A percentile compares a stretch with the other conserved stretches of the same genome.
Conservation (phyloP, 2,797 vertebrate species). For the Leptodactylus fallax region DNA sequence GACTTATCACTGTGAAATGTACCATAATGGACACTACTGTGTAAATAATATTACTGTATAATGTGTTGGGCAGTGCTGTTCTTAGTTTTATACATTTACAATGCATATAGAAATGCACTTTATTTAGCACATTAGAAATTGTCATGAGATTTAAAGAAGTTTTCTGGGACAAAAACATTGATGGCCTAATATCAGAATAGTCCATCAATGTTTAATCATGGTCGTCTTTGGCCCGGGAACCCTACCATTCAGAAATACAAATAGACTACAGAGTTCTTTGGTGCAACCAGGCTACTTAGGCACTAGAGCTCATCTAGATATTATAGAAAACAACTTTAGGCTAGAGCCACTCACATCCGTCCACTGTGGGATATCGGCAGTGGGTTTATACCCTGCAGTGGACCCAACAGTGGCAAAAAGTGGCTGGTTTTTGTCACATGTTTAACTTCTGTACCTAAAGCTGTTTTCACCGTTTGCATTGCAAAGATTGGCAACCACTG, state of each 20-base stretch:
- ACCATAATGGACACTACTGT: slow-evolving; percentile 14
- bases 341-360: too few species aligned
- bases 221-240: not conserved
- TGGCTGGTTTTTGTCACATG: too few species aligned
- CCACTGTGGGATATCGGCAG: too few species aligned
- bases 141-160: not conserved
- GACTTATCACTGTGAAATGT: slow-evolving; percentile 43
- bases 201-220: not conserved
- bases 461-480: too few species aligned
- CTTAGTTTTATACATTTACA: not conserved
- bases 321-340: not conserved
- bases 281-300: not conserved
- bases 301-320: not conserved
- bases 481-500: too few species aligned
- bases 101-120: slow-evolving; percentile 51
- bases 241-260: not conserved
- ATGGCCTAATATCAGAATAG: not conserved
- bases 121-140: not conserved
- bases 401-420: too few species aligned
- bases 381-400: too few species aligned
- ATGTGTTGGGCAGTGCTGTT: not conserved
- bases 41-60: slow-evolving; percentile 18
- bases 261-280: not conserved
- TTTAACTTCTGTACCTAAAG: too few species aligned
- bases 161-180: not conserved